A percentile compares a stretch with the other conserved stretches of the same genome.
phyloP scores from a whole-genome alignment of 2,113 vertebrate species.

The Aix galericulata region DNA sequence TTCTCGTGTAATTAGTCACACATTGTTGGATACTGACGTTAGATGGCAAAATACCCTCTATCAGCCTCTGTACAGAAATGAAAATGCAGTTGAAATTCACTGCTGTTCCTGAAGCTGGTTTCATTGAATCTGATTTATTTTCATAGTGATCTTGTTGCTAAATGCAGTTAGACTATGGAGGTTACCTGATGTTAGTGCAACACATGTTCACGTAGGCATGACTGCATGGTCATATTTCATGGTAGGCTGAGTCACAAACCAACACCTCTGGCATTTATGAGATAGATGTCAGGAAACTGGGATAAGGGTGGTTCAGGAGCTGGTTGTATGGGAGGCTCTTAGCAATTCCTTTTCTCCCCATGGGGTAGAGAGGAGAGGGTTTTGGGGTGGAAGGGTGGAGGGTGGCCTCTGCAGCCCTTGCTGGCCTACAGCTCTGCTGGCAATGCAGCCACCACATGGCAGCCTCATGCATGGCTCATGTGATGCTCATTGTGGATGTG shows the following conservation, averaged over 20 bases:
- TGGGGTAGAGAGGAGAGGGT: fast-evolving
- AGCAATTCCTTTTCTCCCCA: background rate
- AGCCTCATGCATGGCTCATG: fast-evolving
- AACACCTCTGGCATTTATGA: background rate
- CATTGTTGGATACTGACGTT: background rate
- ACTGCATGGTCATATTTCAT: background rate
- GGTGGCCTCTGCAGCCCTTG: background rate
- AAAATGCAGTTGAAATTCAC: background rate
- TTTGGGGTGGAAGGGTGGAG: background rate
- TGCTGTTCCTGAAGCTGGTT: background rate
- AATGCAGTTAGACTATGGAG: background rate
- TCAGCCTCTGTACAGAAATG: background rate
- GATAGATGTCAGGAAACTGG: background rate
- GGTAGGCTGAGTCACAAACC: background rate
- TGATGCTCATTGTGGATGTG: fast-evolving
- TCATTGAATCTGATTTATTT: background rate
- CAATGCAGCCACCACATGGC: background rate
- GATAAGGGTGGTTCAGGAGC: background rate
- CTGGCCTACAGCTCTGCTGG: background rate
- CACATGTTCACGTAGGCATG: fast-evolving
- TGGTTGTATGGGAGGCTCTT: fast-evolving
- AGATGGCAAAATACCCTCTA: background rate
- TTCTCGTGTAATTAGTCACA: conserved; percentile 12
- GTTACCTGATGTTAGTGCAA: background rate
- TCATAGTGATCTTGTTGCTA: background rate